Conservation (phyloP, 2,888 invertebrate species). For the Imbricaverruca yamaguchii region DNA sequence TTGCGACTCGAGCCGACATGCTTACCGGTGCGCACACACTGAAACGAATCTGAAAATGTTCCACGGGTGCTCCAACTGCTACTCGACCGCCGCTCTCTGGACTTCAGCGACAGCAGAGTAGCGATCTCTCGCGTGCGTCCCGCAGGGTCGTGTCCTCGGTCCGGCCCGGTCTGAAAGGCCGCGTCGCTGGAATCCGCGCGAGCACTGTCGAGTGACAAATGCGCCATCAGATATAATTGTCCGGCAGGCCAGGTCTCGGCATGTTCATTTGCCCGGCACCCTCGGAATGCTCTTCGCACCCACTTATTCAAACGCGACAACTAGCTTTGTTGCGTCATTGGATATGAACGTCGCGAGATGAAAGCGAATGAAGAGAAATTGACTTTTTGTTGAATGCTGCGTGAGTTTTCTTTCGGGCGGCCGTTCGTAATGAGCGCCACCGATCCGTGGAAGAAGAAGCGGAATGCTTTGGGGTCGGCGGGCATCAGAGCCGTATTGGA, state of each 20-base stretch:
- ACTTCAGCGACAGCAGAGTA: too few species aligned
- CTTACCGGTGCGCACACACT: too few species aligned
- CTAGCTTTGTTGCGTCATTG: slow-evolving; percentile 10
- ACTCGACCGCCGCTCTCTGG: too few species aligned
- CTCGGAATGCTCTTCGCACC: slow-evolving; percentile 19
- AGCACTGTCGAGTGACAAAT: neutral
- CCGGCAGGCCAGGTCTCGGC: neutral
- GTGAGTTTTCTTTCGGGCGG: slow-evolving; percentile 5
- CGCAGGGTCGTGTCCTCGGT: too few species aligned
- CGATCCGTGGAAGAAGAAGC: neutral
- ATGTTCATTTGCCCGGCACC: slow-evolving; percentile 10
- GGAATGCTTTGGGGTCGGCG: neutral
- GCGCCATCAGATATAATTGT: slow-evolving; percentile 19
- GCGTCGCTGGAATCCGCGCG: neutral
- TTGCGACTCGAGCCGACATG: too few species aligned
- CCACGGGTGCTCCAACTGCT: too few species aligned
- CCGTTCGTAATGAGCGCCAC: neutral
- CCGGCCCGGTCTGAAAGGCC: neutral
- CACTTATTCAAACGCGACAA: slow-evolving; percentile 15
- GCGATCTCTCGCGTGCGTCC: too few species aligned
- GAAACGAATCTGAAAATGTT: too few species aligned
- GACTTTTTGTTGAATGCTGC: slow-evolving; percentile 19
- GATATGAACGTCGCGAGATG: slow-evolving; percentile 8
- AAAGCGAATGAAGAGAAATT: slow-evolving; percentile 18
- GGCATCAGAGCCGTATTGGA: neutral